phyloP scores from a whole-genome alignment of 2,888 invertebrate species.

The Nephrocerus scutellatus region DNA sequence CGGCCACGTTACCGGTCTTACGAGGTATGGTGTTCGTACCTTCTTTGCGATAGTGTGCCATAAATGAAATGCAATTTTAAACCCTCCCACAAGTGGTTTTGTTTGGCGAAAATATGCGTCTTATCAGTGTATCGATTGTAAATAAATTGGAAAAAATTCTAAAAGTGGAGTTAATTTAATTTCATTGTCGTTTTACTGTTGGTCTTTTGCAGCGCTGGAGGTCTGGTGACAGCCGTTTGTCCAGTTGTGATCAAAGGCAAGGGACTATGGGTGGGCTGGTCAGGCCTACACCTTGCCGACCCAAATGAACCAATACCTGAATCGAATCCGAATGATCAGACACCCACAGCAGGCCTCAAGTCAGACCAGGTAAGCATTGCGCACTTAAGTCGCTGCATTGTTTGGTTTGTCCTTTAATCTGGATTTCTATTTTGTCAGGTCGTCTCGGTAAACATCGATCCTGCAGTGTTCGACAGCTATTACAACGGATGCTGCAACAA shows the following conservation, averaged over 20 bases:
- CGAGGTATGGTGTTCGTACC: conserved; percentile 3
- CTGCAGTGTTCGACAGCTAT: conserved; percentile 72
- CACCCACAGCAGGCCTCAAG: conserved; percentile 77
- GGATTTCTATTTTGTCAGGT: conserved; percentile 52
- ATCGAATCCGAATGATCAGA: conserved; percentile 76
- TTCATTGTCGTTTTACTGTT: conserved; percentile 4
- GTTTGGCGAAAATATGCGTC: too few species aligned
- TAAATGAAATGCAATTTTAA: conserved; percentile 25
- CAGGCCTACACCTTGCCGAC: conserved; percentile 74
- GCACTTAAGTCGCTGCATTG: background rate
- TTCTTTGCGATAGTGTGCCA: conserved; percentile 19
- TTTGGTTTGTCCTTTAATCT: conserved; percentile 1
- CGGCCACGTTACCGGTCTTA: too few species aligned
- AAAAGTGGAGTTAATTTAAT: too few species aligned
- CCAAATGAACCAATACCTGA: conserved; percentile 75
- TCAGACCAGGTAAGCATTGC: conserved; percentile 64
- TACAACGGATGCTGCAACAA: conserved; percentile 91
- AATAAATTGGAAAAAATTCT: too few species aligned
- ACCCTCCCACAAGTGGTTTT: too few species aligned
- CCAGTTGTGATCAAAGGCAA: conserved; percentile 79
- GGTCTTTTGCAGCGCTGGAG: conserved; percentile 69
- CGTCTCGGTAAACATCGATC: conserved; percentile 70
- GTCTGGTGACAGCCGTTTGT: conserved; percentile 83
- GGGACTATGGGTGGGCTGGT: conserved; percentile 89
- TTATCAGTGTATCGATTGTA: too few species aligned